These are phyloP conservation scores for Ursus arctos DNA, from an alignment of 2,113 vertebrate genomes.

Conservation along the genomic window DNA sequence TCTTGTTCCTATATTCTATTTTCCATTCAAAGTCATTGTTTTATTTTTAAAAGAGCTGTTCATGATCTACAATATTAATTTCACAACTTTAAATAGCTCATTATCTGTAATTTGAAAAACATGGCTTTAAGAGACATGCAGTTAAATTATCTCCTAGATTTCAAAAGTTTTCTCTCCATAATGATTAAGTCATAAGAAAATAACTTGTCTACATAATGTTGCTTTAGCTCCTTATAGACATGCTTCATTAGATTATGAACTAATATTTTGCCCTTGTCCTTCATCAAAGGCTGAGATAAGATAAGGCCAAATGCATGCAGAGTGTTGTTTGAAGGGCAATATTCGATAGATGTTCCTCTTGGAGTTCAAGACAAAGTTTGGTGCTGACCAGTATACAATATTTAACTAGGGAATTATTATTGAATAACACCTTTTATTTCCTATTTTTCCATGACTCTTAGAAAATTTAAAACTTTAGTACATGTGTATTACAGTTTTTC, in stretches of 20 bases:
- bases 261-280: neutral
- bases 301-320: neutral
- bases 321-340: neutral
- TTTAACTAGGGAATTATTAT: neutral
- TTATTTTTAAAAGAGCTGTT: neutral
- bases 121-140: neutral
- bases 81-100: neutral
- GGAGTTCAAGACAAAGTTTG: neutral
- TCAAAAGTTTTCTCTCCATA: neutral
- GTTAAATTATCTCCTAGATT: neutral
- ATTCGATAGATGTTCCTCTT: neutral
- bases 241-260: neutral
- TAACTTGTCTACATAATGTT: neutral
- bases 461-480: constrained; percentile 15
- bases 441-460: neutral
- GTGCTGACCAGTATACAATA: neutral
- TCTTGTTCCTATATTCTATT: neutral
- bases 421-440: neutral
- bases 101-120: neutral
- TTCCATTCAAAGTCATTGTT: neutral
- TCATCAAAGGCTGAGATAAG: neutral
- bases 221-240: neutral
- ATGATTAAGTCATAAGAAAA: neutral
- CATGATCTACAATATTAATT: neutral
- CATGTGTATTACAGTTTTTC: neutral